Percentiles rank a stretch among this genome's conserved stretches.
Conservation (phyloP, 2,888 invertebrate species). For the Frankliniella intonsa region DNA sequence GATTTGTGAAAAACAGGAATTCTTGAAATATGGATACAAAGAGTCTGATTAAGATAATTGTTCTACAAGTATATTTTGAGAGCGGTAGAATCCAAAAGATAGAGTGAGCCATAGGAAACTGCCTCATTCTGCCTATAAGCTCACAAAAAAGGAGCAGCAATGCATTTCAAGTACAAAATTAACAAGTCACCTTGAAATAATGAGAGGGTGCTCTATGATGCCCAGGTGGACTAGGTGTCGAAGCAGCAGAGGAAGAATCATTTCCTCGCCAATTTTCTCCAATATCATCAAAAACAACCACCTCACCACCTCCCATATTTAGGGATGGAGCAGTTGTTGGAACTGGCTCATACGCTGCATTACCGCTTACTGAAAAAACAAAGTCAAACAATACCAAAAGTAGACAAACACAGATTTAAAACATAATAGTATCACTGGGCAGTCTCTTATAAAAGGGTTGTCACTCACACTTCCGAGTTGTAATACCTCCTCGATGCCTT, state of each 20-base stretch:
- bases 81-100: not conserved
- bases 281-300: conserved; percentile 81
- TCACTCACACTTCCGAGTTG: conserved; percentile 13
- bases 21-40: not conserved
- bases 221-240: conserved; percentile 45
- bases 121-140: conserved; percentile 33
- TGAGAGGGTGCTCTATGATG: conserved; percentile 48
- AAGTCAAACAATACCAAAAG: not conserved
- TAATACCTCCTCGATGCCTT: not conserved
- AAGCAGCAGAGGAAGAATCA: conserved; percentile 40
- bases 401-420: not conserved
- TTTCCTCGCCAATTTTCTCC: conserved; percentile 64
- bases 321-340: not conserved
- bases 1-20: not conserved
- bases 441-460: not conserved
- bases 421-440: not conserved
- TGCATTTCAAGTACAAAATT: conserved; percentile 31
- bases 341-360: not conserved
- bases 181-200: conserved; percentile 47
- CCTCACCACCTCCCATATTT: conserved; percentile 65
- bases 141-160: conserved; percentile 30
- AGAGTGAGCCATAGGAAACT: conserved; percentile 33
- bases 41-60: conserved; percentile 6
- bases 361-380: not conserved
- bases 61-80: conserved; percentile 22